Evolutionary conservation across 2,888 invertebrate genomes (phyloP).

Genomic region (Crocallis elinguaria): DNA sequence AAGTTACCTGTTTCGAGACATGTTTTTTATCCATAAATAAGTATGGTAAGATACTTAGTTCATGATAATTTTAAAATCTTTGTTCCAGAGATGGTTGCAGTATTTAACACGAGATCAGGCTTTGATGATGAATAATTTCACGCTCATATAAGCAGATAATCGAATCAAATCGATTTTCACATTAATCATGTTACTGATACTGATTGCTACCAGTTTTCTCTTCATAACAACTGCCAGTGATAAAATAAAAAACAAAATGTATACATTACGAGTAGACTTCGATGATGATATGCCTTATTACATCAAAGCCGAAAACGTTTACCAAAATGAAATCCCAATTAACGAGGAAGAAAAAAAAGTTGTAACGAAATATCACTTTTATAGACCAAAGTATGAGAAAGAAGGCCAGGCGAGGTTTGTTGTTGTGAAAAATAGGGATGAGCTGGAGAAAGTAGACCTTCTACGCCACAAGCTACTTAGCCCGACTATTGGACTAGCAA

Average conservation of each 20-base stretch:
- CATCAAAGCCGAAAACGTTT: not conserved
- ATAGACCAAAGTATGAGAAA: constrained; percentile 36
- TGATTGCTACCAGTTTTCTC: not conserved
- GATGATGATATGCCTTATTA: not conserved
- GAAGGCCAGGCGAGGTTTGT: constrained; percentile 44
- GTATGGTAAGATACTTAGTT: too few species aligned
- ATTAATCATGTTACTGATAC: not conserved
- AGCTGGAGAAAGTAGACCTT: not conserved
- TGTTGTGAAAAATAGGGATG: constrained; percentile 25
- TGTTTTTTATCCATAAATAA: too few species aligned
- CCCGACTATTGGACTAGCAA: too few species aligned
- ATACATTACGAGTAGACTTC: not conserved
- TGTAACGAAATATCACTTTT: not conserved
- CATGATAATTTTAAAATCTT: too few species aligned
- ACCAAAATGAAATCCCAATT: not conserved
- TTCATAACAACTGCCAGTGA: not conserved
- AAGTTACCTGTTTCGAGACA: too few species aligned
- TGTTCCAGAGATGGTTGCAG: too few species aligned
- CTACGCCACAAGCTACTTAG: too few species aligned
- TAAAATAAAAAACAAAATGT: not conserved
- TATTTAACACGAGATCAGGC: too few species aligned
- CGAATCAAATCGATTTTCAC: constrained; percentile 5
- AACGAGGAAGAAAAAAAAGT: not conserved
- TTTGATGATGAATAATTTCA: too few species aligned
- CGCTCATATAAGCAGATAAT: not conserved